Percentiles rank a stretch among this genome's conserved stretches.
Evolutionary conservation across 1,140 invertebrate species (phyloP).

Genomic region (Phymastichus coffea): DNA sequence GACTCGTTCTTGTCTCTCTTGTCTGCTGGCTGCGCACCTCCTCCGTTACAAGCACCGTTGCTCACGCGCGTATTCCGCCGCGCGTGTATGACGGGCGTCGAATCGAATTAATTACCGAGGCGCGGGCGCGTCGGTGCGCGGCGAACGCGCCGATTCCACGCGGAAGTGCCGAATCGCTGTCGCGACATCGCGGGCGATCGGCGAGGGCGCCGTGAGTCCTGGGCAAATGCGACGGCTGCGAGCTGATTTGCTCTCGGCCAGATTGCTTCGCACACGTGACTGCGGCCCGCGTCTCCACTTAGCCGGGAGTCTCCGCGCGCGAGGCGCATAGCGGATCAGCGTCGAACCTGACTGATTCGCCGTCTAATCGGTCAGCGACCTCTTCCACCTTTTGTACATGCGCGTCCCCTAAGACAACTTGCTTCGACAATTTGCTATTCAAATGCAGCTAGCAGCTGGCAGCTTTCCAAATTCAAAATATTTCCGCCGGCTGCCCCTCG

Average conservation of each 20-base stretch:
- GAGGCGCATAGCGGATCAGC: not conserved
- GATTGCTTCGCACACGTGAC: conserved; percentile 41
- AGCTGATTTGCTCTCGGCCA: conserved; percentile 19
- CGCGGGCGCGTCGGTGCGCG: conserved; percentile 40
- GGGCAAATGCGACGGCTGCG: conserved; percentile 46
- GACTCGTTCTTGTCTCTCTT: conserved; percentile 37
- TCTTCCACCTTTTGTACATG: conserved; percentile 14
- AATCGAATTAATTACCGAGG: conserved; percentile 54
- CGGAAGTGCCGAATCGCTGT: no score
- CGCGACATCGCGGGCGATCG: no score
- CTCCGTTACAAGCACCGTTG: conserved; percentile 32
- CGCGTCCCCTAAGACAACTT: no score
- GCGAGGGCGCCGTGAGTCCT: no score
- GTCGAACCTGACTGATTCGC: conserved; percentile 47
- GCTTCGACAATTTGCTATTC: no score
- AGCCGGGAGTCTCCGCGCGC: not conserved
- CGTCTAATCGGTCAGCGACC: conserved; percentile 48
- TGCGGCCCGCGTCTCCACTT: conserved; percentile 46
- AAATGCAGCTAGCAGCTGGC: no score
- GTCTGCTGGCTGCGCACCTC: conserved; percentile 30
- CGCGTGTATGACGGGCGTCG: conserved; percentile 46
- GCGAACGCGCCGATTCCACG: no score
- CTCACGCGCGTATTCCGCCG: not conserved
- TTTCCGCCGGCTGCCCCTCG: no score
- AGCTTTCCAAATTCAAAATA: no score